Evolutionary conservation across 2,888 invertebrate species (phyloP).

Genomic region (Scaptomyza tumidula): DNA sequence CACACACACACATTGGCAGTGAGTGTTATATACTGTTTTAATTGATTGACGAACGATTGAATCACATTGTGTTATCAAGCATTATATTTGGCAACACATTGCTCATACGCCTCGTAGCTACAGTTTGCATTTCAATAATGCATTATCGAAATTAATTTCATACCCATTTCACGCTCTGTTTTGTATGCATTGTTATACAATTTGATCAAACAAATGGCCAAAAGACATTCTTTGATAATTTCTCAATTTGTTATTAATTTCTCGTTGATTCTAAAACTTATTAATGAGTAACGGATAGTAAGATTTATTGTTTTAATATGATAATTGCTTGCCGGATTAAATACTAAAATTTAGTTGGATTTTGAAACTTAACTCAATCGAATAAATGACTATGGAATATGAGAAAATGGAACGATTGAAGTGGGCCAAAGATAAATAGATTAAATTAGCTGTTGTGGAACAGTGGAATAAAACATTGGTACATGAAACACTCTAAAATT

Average conservation of each 20-base stretch:
- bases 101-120: constrained; percentile 32
- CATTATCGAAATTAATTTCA: constrained; percentile 56
- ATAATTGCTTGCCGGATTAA: neutral
- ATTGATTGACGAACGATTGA: constrained; percentile 56
- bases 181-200: constrained; percentile 21
- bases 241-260: constrained; percentile 5
- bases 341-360: neutral
- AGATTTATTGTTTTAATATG: constrained; percentile 13
- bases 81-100: constrained; percentile 26
- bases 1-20: neutral
- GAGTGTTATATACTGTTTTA: constrained; percentile 44
- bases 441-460: neutral
- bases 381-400: neutral
- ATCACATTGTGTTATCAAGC: constrained; percentile 28
- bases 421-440: neutral
- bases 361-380: neutral
- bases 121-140: constrained; percentile 44
- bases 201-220: constrained; percentile 38
- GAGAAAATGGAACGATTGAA: neutral
- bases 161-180: constrained; percentile 37
- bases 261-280: constrained; percentile 1
- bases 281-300: constrained; percentile 21
- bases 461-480: neutral
- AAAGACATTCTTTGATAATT: neutral
- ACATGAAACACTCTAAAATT: too few species aligned